phyloP scores from a whole-genome alignment of 2,797 vertebrate genomes.

The Miopithecus talapoin region DNA sequence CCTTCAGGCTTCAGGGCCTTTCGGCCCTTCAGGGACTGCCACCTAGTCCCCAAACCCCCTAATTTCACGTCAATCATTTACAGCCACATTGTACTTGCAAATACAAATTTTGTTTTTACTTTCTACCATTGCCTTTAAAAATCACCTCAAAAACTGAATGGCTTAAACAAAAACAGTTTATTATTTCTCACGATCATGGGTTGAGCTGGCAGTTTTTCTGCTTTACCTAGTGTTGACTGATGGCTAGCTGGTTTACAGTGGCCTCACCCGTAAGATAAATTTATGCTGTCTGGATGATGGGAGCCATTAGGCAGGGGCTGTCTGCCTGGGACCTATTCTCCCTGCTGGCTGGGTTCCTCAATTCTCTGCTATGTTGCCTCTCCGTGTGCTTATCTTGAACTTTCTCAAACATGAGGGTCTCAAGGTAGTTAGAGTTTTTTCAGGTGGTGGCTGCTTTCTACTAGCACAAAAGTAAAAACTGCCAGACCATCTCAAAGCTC shows the following conservation, averaged over 20 bases:
- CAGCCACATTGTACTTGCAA: not conserved
- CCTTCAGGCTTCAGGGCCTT: not conserved
- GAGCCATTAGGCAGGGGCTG: not conserved
- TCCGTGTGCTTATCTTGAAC: not conserved
- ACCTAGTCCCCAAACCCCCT: not conserved
- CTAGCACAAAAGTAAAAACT: not conserved
- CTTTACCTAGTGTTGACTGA: not conserved
- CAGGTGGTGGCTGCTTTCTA: not conserved
- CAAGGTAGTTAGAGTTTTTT: not conserved
- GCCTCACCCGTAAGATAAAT: not conserved
- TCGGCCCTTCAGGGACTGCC: not conserved
- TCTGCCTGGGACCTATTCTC: not conserved
- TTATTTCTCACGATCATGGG: not conserved
- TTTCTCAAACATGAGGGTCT: not conserved
- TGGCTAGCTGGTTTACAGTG: not conserved
- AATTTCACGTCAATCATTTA: not conserved
- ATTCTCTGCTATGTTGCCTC: not conserved
- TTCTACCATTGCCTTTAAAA: not conserved
- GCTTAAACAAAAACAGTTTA: not conserved
- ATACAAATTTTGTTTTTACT: not conserved
- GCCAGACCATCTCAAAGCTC: not conserved
- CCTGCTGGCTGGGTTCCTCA: not conserved
- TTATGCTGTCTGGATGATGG: not conserved
- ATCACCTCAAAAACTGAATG: not conserved
- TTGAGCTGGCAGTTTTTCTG: not conserved